These are phyloP conservation scores for Ammodytes dubius DNA, from an alignment of 2,113 vertebrate species.

Conservation along the genomic window DNA sequence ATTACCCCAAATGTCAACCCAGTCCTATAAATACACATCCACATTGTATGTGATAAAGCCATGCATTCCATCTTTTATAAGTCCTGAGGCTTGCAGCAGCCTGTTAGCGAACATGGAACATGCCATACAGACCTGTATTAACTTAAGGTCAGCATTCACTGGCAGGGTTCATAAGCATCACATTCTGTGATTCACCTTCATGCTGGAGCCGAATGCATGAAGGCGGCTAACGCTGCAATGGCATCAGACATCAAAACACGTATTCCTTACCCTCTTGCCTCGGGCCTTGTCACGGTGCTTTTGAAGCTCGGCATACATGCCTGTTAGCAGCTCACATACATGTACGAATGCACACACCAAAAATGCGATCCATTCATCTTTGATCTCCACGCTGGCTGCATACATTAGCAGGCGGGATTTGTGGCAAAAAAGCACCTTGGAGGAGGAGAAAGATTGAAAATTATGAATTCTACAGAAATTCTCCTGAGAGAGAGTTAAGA, in stretches of 20 bases:
- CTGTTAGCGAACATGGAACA: slow-evolving; percentile 6
- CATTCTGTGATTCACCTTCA: slow-evolving; percentile 52
- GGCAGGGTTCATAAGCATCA: slow-evolving; percentile 33
- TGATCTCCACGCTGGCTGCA: slow-evolving; percentile 70
- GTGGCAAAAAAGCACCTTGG: slow-evolving; percentile 62
- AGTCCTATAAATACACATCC: not conserved
- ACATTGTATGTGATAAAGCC: not conserved
- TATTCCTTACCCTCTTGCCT: slow-evolving; percentile 56
- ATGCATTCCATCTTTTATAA: not conserved
- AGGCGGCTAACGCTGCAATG: slow-evolving; percentile 17
- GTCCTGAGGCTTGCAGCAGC: not conserved
- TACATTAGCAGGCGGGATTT: slow-evolving; percentile 57
- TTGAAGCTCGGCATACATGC: slow-evolving; percentile 62
- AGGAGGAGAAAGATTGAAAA: slow-evolving; percentile 59
- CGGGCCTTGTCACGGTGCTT: slow-evolving; percentile 48
- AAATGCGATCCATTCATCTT: slow-evolving; percentile 61
- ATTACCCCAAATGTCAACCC: not conserved
- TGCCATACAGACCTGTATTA: slow-evolving; percentile 33
- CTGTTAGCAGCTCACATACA: slow-evolving; percentile 64
- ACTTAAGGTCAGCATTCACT: slow-evolving; percentile 49
- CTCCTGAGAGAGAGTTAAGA: slow-evolving; percentile 49
- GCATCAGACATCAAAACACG: slow-evolving; percentile 57
- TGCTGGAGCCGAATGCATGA: slow-evolving; percentile 29
- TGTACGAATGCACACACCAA: slow-evolving; percentile 51
- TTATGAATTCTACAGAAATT: slow-evolving; percentile 66